phyloP scores from a whole-genome alignment of 2,888 invertebrate species.

The Diogma glabrata region DNA sequence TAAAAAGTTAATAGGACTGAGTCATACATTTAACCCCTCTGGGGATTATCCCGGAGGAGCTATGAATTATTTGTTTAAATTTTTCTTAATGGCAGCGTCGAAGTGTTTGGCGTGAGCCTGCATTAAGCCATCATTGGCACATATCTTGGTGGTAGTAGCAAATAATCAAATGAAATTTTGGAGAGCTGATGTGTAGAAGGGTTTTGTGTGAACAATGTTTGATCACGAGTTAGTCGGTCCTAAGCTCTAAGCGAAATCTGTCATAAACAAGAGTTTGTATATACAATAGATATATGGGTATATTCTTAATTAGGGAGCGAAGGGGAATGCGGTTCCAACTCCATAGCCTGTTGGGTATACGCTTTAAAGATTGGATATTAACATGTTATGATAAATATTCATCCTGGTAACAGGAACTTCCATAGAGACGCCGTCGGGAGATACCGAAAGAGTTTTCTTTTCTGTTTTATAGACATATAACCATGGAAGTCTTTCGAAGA shows the following conservation, averaged over 20 bases:
- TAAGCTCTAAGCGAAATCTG: too few relatives aligned
- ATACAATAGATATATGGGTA: background rate
- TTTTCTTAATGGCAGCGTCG: too few relatives aligned
- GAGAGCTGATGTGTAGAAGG: slow-evolving; percentile 49
- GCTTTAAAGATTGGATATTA: slow-evolving; percentile 11
- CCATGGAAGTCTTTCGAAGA: too few relatives aligned
- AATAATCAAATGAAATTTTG: slow-evolving; percentile 52
- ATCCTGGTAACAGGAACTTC: too few relatives aligned
- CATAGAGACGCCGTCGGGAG: too few relatives aligned
- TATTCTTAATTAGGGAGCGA: slow-evolving; percentile 20
- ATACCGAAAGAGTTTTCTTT: too few relatives aligned
- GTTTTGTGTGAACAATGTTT: slow-evolving; percentile 52
- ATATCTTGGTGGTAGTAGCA: slow-evolving; percentile 62
- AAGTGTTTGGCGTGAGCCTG: slow-evolving; percentile 46
- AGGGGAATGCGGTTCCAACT: slow-evolving; percentile 47
- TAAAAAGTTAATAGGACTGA: too few relatives aligned
- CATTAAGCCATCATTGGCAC: slow-evolving; percentile 40
- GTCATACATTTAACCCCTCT: too few relatives aligned
- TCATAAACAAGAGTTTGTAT: too few relatives aligned
- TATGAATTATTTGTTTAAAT: too few relatives aligned
- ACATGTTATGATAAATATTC: background rate
- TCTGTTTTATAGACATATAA: too few relatives aligned
- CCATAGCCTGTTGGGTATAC: slow-evolving; percentile 38
- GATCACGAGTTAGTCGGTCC: slow-evolving; percentile 46
- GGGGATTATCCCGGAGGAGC: too few relatives aligned